A percentile compares a stretch with the other conserved stretches of the same genome.
Evolutionary conservation across 2,888 invertebrate species (phyloP).

Genomic region (Cheilosia scutellata): DNA sequence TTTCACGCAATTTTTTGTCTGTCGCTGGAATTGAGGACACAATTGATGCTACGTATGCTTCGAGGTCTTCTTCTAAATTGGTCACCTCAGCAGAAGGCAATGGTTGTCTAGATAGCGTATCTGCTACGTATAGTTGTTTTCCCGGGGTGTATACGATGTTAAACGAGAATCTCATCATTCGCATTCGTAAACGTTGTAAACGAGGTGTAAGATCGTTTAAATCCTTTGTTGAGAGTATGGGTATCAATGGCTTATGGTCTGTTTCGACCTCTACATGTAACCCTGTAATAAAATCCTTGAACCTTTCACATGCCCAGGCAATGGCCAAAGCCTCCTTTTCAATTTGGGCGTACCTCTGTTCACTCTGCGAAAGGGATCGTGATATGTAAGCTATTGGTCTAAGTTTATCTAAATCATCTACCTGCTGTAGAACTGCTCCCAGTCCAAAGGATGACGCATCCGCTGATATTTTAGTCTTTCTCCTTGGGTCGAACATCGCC

Average conservation of each 20-base stretch:
- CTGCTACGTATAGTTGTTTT: slow-evolving; percentile 30
- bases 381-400: slow-evolving; percentile 16
- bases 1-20: slow-evolving; percentile 9
- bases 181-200: slow-evolving; percentile 22
- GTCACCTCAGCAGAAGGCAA: background rate
- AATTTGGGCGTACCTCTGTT: slow-evolving; percentile 20
- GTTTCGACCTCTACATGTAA: slow-evolving; percentile 1
- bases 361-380: slow-evolving; percentile 9
- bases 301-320: slow-evolving; percentile 9
- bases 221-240: slow-evolving; percentile 21
- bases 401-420: slow-evolving; percentile 2
- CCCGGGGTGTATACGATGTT: slow-evolving; percentile 1
- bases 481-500: slow-evolving; percentile 8
- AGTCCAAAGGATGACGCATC: slow-evolving; percentile 27
- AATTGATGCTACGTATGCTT: slow-evolving; percentile 16
- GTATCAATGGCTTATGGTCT: slow-evolving; percentile 16
- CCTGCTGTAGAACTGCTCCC: slow-evolving; percentile 15
- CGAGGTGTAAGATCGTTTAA: slow-evolving; percentile 25
- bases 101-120: slow-evolving; percentile 26
- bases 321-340: slow-evolving; percentile 25
- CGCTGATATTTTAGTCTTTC: slow-evolving; percentile 21
- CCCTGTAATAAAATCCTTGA: slow-evolving; percentile 11
- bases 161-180: slow-evolving; percentile 2
- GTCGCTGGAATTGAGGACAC: slow-evolving; percentile 15
- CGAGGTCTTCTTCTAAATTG: slow-evolving; percentile 5